These are phyloP conservation scores for roundworm (Caenorhabditis elegans) DNA, from an alignment of 1,140 invertebrate species.

Conservation along the genomic window WBcel235 BX284605.5:3799501-3800000, in stretches of 20 bases:
- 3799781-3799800: not conserved
- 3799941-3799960: too few relatives aligned
- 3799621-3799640: not conserved
- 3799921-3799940: not conserved
- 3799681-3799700: not conserved
- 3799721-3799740: not conserved
- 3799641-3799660: not conserved
- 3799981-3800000: not conserved
- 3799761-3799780: slow-evolving; percentile 30
- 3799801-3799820: slow-evolving; percentile 19
- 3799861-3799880: slow-evolving; percentile 19
- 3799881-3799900: not conserved
- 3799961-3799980: not conserved
- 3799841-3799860: slow-evolving; percentile 12
- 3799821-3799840: not conserved
- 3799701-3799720: not conserved
- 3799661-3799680: not conserved
- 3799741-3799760: not conserved
- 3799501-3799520: not conserved
- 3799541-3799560: not conserved
- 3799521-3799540: not conserved
- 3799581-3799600: not conserved
- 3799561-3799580: not conserved
- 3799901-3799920: not conserved
- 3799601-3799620: not conserved